Percentiles rank a stretch among this genome's conserved stretches.
Conservation (phyloP, 2,113 vertebrate genomes). For the Grammomys surdaster region DNA sequence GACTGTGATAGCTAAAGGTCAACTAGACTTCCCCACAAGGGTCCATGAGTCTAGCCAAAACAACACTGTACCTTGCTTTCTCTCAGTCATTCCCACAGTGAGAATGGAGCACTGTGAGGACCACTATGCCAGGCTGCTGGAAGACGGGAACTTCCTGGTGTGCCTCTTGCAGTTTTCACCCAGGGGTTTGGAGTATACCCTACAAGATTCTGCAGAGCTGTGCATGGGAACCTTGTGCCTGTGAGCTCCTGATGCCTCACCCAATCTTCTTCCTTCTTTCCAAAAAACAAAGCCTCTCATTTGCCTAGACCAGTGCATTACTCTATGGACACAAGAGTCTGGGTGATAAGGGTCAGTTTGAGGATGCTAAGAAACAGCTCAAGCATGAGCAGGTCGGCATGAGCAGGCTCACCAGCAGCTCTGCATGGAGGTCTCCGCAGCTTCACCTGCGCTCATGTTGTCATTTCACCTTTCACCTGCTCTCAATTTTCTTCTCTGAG, state of each 20-base stretch:
- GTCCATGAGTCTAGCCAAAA: not conserved
- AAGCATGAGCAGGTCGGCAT: too few species aligned
- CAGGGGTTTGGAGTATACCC: accelerated
- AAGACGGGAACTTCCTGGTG: not conserved
- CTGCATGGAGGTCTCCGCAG: accelerated
- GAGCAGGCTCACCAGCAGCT: too few species aligned
- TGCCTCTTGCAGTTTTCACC: not conserved
- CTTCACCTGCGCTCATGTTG: not conserved
- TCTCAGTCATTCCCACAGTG: not conserved
- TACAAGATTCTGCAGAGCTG: not conserved
- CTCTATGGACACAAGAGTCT: not conserved
- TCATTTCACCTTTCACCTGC: too few species aligned
- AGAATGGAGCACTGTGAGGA: not conserved
- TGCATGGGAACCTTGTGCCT: not conserved
- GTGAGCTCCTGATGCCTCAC: accelerated
- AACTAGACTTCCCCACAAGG: not conserved
- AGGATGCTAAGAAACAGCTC: not conserved
- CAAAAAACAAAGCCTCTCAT: not conserved
- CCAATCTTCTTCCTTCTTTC: not conserved
- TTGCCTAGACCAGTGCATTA: not conserved
- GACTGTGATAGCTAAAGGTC: not conserved
- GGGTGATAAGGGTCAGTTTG: too few species aligned
- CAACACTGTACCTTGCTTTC: not conserved
- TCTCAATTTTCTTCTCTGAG: not conserved
- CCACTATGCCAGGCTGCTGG: accelerated